phyloP scores from a whole-genome alignment of 2,797 vertebrate genomes.

The Prionace glauca region DNA sequence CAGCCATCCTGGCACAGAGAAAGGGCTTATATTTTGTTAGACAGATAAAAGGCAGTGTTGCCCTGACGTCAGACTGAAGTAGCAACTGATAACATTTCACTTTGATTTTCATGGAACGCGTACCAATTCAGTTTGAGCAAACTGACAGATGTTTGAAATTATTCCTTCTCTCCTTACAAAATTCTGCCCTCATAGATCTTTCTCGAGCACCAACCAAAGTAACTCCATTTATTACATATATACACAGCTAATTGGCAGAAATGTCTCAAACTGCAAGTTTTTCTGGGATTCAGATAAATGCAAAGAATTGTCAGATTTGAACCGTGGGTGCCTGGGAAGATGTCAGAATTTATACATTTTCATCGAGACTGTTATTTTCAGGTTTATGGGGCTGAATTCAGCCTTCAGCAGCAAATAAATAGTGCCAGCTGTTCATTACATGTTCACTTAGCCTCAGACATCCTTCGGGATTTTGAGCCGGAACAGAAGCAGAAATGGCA shows the following conservation, averaged over 20 bases:
- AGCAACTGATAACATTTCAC: neutral
- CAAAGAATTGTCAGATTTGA: neutral
- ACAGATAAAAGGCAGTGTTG: neutral
- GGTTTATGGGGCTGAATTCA: neutral
- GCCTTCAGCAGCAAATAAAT: neutral
- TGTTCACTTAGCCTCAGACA: neutral
- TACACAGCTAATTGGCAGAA: neutral
- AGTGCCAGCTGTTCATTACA: neutral
- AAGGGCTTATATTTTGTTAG: neutral
- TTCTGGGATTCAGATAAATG: neutral
- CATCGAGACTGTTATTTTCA: neutral
- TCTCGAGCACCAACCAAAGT: neutral
- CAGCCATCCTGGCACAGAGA: no score
- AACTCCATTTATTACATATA: neutral
- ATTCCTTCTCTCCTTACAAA: neutral
- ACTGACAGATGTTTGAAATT: neutral
- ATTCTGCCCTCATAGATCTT: neutral
- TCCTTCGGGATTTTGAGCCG: neutral
- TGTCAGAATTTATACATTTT: neutral
- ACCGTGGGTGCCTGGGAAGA: neutral
- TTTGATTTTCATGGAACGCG: neutral
- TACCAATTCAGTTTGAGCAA: neutral
- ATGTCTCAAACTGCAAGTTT: neutral
- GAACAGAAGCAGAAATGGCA: neutral
- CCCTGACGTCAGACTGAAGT: neutral